phyloP scores from a whole-genome alignment of 1,140 invertebrate species.

The Dreissena polymorpha region DNA sequence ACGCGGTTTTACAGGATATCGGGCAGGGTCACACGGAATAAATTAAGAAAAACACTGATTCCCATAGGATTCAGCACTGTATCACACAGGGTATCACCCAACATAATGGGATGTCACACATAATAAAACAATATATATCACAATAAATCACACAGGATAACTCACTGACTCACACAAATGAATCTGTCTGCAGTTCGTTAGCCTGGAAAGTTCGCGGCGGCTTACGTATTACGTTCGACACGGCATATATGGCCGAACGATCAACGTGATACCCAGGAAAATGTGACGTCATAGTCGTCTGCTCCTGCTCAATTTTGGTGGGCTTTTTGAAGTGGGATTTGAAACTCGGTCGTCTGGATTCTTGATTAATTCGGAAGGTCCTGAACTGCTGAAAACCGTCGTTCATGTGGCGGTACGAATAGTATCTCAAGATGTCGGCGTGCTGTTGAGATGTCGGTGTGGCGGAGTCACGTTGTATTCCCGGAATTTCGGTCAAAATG shows the following conservation, averaged over 20 bases:
- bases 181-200: conserved; percentile 20
- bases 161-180: conserved; percentile 10
- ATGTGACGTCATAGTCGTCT: not conserved
- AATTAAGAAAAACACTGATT: too few species aligned
- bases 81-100: too few species aligned
- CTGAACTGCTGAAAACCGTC: conserved; percentile 37
- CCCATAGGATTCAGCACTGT: too few species aligned
- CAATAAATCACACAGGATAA: too few species aligned
- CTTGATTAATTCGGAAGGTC: conserved; percentile 29
- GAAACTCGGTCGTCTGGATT: conserved; percentile 4
- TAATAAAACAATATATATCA: too few species aligned
- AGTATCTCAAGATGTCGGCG: conserved; percentile 40
- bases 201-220: conserved; percentile 18
- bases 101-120: too few species aligned
- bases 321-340: conserved; percentile 4
- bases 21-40: too few species aligned
- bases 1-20: too few species aligned
- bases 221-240: conserved; percentile 24
- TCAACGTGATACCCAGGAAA: not conserved
- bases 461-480: conserved; percentile 35
- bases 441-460: conserved; percentile 43
- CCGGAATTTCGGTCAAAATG: conserved; percentile 33
- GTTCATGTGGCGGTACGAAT: conserved; percentile 46
- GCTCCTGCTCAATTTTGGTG: not conserved
- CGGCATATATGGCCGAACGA: conserved; percentile 13